These are phyloP conservation scores for Caenorhabditis sp. DNA, from an alignment of 2,888 invertebrate species.

Conservation along the genomic window DNA sequence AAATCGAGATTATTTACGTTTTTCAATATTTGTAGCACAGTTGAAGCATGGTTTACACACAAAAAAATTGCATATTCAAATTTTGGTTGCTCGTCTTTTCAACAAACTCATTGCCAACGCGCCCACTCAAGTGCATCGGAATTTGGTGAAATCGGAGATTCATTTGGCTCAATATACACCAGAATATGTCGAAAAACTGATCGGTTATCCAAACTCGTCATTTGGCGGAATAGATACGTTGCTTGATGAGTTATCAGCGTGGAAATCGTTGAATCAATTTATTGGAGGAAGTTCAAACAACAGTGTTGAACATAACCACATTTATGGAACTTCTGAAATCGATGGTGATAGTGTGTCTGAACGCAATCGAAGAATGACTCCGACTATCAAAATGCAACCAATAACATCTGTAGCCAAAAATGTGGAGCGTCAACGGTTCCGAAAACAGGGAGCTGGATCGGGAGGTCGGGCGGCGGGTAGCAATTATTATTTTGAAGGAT, in stretches of 20 bases:
- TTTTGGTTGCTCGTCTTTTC: constrained; percentile 64
- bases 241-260: constrained; percentile 53
- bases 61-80: constrained; percentile 66
- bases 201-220: constrained; percentile 46
- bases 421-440: constrained; percentile 58
- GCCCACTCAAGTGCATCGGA: constrained; percentile 55
- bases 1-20: constrained; percentile 61
- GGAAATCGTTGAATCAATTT: constrained; percentile 46
- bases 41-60: constrained; percentile 67
- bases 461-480: constrained; percentile 49
- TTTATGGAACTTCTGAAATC: constrained; percentile 46
- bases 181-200: constrained; percentile 60
- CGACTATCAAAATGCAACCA: constrained; percentile 32
- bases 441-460: constrained; percentile 54
- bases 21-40: constrained; percentile 61
- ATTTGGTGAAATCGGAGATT: constrained; percentile 60
- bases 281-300: constrained; percentile 21
- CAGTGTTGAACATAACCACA: constrained; percentile 36
- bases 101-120: constrained; percentile 62
- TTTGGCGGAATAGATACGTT: constrained; percentile 54
- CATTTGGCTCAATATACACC: constrained; percentile 59
- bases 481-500: constrained; percentile 49
- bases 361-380: constrained; percentile 25
- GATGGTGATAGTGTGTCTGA: constrained; percentile 36
- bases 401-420: constrained; percentile 59